Base-by-base conservation (phyloP, 2,888 invertebrate genomes). In the Cheilosia grossa region DNA sequence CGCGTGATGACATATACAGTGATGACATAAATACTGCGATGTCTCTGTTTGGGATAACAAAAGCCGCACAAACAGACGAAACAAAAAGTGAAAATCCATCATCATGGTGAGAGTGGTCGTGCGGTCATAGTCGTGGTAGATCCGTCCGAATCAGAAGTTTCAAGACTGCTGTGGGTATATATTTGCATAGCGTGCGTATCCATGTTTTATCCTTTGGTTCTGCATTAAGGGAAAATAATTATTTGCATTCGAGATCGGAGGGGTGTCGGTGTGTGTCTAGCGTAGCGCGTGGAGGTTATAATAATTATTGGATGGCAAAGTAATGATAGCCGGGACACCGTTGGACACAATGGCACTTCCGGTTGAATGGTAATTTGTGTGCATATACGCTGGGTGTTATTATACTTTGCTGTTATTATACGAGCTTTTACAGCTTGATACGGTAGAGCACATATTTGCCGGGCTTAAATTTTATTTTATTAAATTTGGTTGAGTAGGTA, bases 291-390 rank as follows among this genome's bases (percentile, higher is more conserved):
- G 53, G 21, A 47, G 67, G 58, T 69, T 74, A 66, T 75, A 75
- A 80, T 82, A 61, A 72, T 74, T 80, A 66, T 73, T 69, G 80
- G 37, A 59, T 70, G 66, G 66, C 27, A 10, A 37, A 40, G 66
- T 59, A 73, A 47, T 75, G 69, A 66, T 53, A 72, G 75, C 67
- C 30, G 15, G 80, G 66, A 67, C 56, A 59, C 54, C 58, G 74
- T 54, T 66, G 75, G 59, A 81, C 80, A 85, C 85, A 85, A 85
- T 81, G 44, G 85, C 56, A 85, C 75, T 85, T 85, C 81, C 85
- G 85, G 75, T 85, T 81, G 80, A 81, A 80, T 85, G 75, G 72
- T 81, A 85, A 85, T 85, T 85, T 77, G 85, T 70, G 54, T 70
- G 9, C 1, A 9, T 9, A 6, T 9, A 47, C 54, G 7, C 67